Percentiles rank a stretch among this genome's conserved stretches.
Evolutionary conservation across 1,140 invertebrate species (phyloP).

Genomic region (Philotrypesis tridentata): DNA sequence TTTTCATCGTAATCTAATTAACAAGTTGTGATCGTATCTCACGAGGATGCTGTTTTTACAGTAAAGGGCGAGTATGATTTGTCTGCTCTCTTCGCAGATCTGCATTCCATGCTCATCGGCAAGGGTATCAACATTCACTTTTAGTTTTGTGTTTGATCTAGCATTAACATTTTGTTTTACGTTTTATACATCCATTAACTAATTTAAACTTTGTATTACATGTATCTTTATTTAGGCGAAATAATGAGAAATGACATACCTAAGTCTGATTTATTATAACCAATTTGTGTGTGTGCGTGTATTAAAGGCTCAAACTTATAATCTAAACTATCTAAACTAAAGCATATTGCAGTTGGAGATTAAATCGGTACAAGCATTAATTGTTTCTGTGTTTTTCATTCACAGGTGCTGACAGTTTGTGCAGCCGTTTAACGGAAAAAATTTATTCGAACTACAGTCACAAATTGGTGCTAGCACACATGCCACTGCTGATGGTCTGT

Average conservation of each 20-base stretch:
- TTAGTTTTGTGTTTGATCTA: conserved; percentile 45
- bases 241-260: background rate
- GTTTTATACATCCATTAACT: background rate
- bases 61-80: conserved; percentile 84
- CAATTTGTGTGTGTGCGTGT: background rate
- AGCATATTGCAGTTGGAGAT: background rate
- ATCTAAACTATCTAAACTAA: background rate
- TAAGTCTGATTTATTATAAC: background rate
- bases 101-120: conserved; percentile 82
- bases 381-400: conserved; percentile 47
- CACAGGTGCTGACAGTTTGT: conserved; percentile 94
- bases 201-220: background rate
- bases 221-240: background rate
- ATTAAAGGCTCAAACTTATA: background rate
- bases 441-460: conserved; percentile 94
- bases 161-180: conserved; percentile 45
- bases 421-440: conserved; percentile 94
- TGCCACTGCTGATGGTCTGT: conserved; percentile 95
- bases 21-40: background rate
- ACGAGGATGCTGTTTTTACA: conserved; percentile 76
- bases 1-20: background rate
- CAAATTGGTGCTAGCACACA: conserved; percentile 92
- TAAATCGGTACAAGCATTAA: background rate
- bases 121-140: conserved; percentile 70
- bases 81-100: conserved; percentile 82